Percentiles rank a stretch among this genome's conserved stretches.
These are phyloP conservation scores for Petromus typicus DNA, from an alignment of 2,113 vertebrate species.

Conservation along the genomic window DNA sequence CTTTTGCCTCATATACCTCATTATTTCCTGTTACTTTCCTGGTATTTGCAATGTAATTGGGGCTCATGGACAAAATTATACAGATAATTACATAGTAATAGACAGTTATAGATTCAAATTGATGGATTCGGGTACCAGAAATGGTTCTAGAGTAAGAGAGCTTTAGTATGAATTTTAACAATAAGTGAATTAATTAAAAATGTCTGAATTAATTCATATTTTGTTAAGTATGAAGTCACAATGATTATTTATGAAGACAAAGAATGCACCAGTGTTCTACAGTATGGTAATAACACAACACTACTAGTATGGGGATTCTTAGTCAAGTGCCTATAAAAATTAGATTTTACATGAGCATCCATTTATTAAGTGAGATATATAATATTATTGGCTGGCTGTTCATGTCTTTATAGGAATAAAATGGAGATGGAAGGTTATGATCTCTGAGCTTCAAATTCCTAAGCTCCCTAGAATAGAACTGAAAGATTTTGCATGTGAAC, in stretches of 20 bases:
- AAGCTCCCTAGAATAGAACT: background rate
- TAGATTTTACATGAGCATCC: background rate
- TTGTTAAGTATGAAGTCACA: background rate
- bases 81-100: background rate
- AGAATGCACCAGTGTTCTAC: background rate
- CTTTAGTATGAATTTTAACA: background rate
- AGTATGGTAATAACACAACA: background rate
- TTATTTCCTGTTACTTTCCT: background rate
- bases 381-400: background rate
- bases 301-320: background rate
- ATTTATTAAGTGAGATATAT: background rate
- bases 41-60: too few species aligned
- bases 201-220: background rate
- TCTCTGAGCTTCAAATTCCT: background rate
- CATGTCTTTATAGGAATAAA: background rate
- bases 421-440: background rate
- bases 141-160: background rate
- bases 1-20: background rate
- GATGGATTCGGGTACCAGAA: background rate
- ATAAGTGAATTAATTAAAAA: too few species aligned
- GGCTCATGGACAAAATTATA: background rate
- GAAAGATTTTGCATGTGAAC: background rate
- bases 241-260: background rate
- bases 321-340: background rate
- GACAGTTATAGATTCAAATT: background rate